Percentiles rank a stretch among this genome's conserved stretches.
These are phyloP conservation scores for Symphodus melops DNA, from an alignment of 2,113 vertebrate species.

Conservation along the genomic window DNA sequence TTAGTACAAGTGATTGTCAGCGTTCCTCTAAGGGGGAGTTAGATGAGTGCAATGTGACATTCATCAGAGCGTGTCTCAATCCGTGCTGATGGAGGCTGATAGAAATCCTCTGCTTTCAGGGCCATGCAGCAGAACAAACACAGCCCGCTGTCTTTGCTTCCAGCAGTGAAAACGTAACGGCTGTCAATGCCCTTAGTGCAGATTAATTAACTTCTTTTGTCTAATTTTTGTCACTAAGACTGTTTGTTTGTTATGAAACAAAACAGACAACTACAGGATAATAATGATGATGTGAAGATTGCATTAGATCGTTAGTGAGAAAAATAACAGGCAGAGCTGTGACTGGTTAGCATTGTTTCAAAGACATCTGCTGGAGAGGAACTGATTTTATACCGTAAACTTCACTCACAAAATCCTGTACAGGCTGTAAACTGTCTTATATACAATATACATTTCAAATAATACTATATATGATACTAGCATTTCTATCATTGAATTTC, in stretches of 20 bases:
- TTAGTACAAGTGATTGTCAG: constrained; percentile 81
- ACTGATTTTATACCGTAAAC: not conserved
- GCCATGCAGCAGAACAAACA: constrained; percentile 32
- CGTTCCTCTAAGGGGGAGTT: constrained; percentile 69
- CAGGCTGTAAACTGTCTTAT: not conserved
- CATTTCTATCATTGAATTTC: too few species aligned
- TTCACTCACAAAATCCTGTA: not conserved
- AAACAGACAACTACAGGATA: constrained; percentile 28
- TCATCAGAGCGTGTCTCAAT: constrained; percentile 62
- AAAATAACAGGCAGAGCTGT: not conserved
- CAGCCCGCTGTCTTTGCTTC: constrained; percentile 39
- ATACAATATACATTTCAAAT: too few species aligned
- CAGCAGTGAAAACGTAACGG: constrained; percentile 48
- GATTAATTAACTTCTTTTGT: constrained; percentile 53
- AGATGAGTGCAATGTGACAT: constrained; percentile 63
- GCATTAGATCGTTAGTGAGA: not conserved
- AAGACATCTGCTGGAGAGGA: not conserved
- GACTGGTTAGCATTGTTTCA: not conserved
- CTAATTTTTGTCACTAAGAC: constrained; percentile 21
- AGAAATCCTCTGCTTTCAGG: constrained; percentile 53
- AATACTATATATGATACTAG: too few species aligned
- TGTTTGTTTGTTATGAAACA: not conserved
- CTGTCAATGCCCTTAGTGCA: constrained; percentile 41
- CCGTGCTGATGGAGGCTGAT: constrained; percentile 65
- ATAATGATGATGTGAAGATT: constrained; percentile 12